A percentile compares a stretch with the other conserved stretches of the same genome.
These are phyloP conservation scores for Mizuhopecten yessoensis DNA, from an alignment of 1,140 invertebrate genomes.

Conservation along the genomic window DNA sequence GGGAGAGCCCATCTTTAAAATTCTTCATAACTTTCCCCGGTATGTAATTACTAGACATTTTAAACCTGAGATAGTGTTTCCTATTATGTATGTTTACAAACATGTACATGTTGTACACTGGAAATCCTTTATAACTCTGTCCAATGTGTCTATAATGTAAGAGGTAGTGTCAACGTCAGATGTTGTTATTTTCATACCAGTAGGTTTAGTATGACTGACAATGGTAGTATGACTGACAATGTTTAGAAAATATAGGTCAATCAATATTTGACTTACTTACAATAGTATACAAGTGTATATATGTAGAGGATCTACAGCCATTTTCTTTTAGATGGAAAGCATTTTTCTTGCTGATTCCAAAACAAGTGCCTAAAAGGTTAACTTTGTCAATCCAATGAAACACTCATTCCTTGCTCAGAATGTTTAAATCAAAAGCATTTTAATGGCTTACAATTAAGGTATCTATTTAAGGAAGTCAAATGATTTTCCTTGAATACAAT, in stretches of 20 bases:
- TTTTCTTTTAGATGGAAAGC: not conserved
- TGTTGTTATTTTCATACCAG: not conserved
- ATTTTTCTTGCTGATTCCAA: not conserved
- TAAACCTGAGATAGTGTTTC: not conserved
- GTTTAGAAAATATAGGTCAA: not conserved
- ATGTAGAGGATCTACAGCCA: not conserved
- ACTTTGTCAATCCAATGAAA: not conserved
- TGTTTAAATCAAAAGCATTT: not conserved
- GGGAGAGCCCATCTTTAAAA: no score
- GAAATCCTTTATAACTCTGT: not conserved
- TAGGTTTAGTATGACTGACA: conserved; percentile 7
- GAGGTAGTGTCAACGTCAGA: not conserved
- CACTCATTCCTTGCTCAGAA: not conserved
- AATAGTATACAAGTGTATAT: not conserved
- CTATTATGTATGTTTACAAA: not conserved
- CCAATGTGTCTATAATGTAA: not conserved
- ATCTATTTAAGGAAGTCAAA: not conserved
- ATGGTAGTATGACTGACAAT: not conserved
- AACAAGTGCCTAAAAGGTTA: not conserved
- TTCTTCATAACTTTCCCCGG: no score
- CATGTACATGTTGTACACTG: not conserved
- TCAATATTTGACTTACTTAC: conserved; percentile 2
- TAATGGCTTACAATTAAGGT: not conserved
- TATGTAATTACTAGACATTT: no score
- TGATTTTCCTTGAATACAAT: not conserved